Evolutionary conservation across 2,888 invertebrate species (phyloP).

Genomic region (Sericinus montela): DNA sequence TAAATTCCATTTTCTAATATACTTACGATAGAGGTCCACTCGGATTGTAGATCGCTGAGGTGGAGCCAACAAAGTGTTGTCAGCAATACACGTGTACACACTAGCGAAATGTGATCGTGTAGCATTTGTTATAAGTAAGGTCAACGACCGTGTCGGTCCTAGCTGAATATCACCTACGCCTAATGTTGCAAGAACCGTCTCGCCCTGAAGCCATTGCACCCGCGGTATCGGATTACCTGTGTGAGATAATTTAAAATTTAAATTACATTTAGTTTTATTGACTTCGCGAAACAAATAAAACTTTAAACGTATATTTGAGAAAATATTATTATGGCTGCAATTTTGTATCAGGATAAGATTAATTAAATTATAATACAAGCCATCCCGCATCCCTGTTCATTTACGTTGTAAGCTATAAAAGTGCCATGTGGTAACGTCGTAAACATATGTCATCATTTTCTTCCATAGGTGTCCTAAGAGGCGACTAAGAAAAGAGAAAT

Average conservation of each 20-base stretch:
- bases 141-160: conserved; percentile 46
- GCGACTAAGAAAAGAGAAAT: no score
- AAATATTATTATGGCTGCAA: no score
- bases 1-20: conserved; percentile 10
- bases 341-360: no score
- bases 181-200: conserved; percentile 49
- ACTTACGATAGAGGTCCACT: conserved; percentile 83
- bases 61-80: conserved; percentile 83
- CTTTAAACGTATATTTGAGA: no score
- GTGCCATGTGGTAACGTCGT: no score
- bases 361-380: no score
- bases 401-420: no score
- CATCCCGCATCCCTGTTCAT: no score
- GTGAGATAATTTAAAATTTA: background rate
- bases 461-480: no score
- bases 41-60: conserved; percentile 82
- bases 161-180: conserved; percentile 49
- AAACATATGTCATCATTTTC: no score
- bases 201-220: conserved; percentile 68
- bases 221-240: conserved; percentile 65
- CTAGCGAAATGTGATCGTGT: conserved; percentile 81
- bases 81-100: conserved; percentile 84
- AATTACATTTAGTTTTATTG: conserved; percentile 3
- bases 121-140: conserved; percentile 53
- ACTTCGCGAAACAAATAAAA: no score